Base-by-base conservation (phyloP, 2,888 invertebrate species). In the Formica aserva region DNA sequence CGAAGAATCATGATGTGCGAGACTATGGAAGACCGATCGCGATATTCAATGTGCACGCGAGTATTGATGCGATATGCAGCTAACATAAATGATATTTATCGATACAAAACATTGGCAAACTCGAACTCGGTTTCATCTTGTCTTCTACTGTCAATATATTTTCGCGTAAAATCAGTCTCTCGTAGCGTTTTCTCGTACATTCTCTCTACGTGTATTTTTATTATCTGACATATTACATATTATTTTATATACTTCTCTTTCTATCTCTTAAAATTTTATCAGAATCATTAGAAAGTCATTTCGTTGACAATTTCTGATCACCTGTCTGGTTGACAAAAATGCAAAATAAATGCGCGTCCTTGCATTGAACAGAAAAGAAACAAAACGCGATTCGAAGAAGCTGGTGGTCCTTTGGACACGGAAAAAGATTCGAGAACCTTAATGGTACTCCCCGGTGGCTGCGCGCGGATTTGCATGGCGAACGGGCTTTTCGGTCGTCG, bases 381-480 rank as follows among this genome's bases (percentile, higher is more conserved):
- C 66, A 60, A 52, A 41, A 63, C n/a, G 29, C 22, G 29, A 41
- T 22, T 41, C 45, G 63, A 89, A 66, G 74, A 82, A 67, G 81
- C 35, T 45, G n/a, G 11, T 22, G n/a, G 18, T 48, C 48, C 26
- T 22, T 75, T 32, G 48, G 41, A 32, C 60, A 52, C 48, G 57
- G 35, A 35, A 63, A 71, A 77, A 74, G 45, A 72, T 65, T 45
- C 60, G 67, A 41, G 60, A 65, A 67, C 84, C 80, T 91, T 91
- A 89, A 91, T 90, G 86, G 90, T 85, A 85, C 87, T 85, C 86
- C 65, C 32, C 72, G 78, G 75, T 71, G 77, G 69, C 80, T 71
- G 83, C 66, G 85, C 81, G 80, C 63, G 85, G 89, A 91, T 91
- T 91, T 91, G 88, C 91, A 90, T 89, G 84, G 87, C 82, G 78